Evolutionary conservation across 2,888 invertebrate species (phyloP).

Genomic region (Aleiodes leptofemur): DNA sequence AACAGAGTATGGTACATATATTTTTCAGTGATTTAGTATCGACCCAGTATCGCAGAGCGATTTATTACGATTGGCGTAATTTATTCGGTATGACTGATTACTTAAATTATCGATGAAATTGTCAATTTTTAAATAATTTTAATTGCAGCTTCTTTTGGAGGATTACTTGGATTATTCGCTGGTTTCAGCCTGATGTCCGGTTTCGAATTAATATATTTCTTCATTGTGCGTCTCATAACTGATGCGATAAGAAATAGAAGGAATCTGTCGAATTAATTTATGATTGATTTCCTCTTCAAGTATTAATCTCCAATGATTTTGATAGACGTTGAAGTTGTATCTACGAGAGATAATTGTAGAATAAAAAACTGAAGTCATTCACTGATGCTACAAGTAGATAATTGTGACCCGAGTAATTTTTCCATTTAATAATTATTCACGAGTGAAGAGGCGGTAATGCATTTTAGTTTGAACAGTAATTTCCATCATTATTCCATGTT

Average conservation of each 20-base stretch:
- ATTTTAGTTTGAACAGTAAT: too few relatives aligned
- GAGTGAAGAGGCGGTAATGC: too few relatives aligned
- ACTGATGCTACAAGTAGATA: too few relatives aligned
- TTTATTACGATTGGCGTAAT: conserved; percentile 83
- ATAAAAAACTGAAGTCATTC: too few relatives aligned
- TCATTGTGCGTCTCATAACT: conserved; percentile 76
- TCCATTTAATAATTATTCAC: too few relatives aligned
- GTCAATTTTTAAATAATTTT: conserved; percentile 11
- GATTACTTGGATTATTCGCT: conserved; percentile 82
- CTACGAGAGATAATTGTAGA: too few relatives aligned
- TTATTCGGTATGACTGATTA: conserved; percentile 77
- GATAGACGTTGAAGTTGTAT: not conserved
- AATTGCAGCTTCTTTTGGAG: conserved; percentile 82
- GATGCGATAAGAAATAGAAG: conserved; percentile 40
- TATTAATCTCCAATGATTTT: not conserved
- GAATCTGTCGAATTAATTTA: too few relatives aligned
- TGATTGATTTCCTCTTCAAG: not conserved
- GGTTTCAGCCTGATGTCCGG: conserved; percentile 84
- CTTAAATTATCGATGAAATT: not conserved
- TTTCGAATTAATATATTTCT: conserved; percentile 81
- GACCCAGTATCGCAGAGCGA: conserved; percentile 81
- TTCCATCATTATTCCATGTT: too few relatives aligned
- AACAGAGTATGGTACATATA: conserved; percentile 80
- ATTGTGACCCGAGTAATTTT: too few relatives aligned
- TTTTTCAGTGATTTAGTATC: conserved; percentile 83